These are phyloP conservation scores for Drosophila ananassae DNA, from an alignment of 1,140 invertebrate species.

Conservation along the genomic window DNA sequence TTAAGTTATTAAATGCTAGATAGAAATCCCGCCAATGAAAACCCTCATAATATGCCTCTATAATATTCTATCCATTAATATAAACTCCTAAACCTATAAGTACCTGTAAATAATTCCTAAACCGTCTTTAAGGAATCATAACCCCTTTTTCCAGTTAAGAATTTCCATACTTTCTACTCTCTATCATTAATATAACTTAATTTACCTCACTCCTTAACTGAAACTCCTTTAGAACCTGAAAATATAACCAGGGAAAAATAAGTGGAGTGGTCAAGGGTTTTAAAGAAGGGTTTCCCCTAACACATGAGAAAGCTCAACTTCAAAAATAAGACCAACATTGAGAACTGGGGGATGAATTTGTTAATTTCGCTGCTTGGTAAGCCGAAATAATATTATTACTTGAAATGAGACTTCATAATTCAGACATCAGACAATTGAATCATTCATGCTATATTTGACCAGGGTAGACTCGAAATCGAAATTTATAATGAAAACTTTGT, in stretches of 20 bases:
- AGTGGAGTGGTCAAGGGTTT: conserved; percentile 3
- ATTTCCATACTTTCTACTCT: background rate
- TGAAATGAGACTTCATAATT: conserved; percentile 35
- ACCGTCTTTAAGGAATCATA: background rate
- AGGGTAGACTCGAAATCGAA: conserved; percentile 14
- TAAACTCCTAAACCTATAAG: too few species aligned
- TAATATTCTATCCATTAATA: too few species aligned
- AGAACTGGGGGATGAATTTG: conserved; percentile 48
- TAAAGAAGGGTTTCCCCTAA: conserved; percentile 9
- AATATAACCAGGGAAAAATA: background rate
- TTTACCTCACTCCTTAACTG: background rate
- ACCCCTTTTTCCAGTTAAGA: background rate
- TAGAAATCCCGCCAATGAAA: too few species aligned
- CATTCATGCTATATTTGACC: conserved; percentile 42
- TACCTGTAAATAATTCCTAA: too few species aligned
- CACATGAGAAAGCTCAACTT: background rate
- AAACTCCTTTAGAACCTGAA: background rate
- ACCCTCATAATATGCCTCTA: too few species aligned
- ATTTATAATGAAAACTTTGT: conserved; percentile 16
- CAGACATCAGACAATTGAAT: conserved; percentile 51
- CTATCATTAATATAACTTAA: background rate
- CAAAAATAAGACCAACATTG: background rate
- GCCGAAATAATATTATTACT: conserved; percentile 67
- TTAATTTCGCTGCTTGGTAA: conserved; percentile 58
- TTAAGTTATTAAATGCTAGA: too few species aligned